Evolutionary conservation across 2,797 vertebrate genomes (phyloP).

Genomic region (Anisognathus igniventris): DNA sequence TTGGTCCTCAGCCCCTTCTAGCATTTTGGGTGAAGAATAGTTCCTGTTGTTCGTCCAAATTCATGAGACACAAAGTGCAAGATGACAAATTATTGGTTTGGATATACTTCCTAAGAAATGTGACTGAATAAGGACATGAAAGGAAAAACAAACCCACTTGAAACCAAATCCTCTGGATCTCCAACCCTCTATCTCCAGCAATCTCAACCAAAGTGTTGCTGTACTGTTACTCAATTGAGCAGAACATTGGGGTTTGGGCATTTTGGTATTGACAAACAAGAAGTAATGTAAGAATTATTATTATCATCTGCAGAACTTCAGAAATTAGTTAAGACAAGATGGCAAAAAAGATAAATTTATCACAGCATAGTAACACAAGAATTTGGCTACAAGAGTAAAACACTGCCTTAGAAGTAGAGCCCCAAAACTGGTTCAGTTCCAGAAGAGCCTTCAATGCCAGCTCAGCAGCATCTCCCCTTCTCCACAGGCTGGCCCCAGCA

Average conservation of each 20-base stretch:
- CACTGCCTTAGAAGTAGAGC: neutral
- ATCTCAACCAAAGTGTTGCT: neutral
- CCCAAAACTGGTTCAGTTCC: neutral
- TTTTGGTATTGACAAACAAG: neutral
- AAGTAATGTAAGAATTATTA: neutral
- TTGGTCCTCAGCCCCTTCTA: neutral
- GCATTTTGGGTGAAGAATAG: conserved; percentile 8
- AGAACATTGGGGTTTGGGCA: neutral
- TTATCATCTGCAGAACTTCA: neutral
- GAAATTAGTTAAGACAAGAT: neutral
- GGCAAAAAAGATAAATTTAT: neutral
- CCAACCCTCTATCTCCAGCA: neutral
- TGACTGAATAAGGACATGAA: neutral
- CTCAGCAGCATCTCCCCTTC: neutral
- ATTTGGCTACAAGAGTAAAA: neutral
- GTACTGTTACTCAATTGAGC: neutral
- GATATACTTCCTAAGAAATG: neutral
- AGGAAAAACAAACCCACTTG: neutral
- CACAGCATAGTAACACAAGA: neutral
- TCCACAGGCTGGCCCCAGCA: neutral
- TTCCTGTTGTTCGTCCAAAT: neutral
- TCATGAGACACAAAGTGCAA: neutral
- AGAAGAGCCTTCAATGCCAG: neutral
- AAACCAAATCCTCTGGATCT: neutral
- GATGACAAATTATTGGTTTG: neutral